These are phyloP conservation scores for Sapajus apella DNA, from an alignment of 2,113 vertebrate genomes.

Conservation along the genomic window DNA sequence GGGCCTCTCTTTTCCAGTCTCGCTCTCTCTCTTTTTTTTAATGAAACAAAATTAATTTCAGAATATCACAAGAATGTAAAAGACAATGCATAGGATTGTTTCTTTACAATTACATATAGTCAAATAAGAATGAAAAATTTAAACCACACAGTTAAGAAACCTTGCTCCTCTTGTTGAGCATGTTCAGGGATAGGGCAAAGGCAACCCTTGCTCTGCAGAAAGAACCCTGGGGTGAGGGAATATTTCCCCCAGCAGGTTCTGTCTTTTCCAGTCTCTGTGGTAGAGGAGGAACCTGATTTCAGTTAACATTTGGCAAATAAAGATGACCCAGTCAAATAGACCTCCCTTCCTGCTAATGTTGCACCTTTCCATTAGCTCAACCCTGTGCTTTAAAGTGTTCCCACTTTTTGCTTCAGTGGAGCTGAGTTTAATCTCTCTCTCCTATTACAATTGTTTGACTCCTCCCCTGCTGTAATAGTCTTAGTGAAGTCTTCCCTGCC, in stretches of 20 bases:
- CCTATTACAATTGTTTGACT: not conserved
- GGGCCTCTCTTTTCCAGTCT: not conserved
- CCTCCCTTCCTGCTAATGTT: rapidly evolving
- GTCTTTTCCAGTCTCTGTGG: not conserved
- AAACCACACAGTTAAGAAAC: conserved; percentile 10
- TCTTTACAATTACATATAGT: conserved; percentile 66
- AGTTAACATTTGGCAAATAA: not conserved
- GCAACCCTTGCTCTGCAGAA: not conserved
- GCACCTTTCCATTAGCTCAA: not conserved
- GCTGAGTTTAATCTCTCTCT: not conserved
- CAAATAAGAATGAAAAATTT: conserved; percentile 50
- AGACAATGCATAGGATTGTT: conserved; percentile 47
- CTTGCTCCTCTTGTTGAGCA: not conserved
- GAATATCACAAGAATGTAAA: conserved; percentile 69
- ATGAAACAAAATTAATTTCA: conserved; percentile 73
- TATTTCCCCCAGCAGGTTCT: not conserved
- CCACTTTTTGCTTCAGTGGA: not conserved
- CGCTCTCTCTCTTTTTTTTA: not conserved
- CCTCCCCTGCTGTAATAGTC: not conserved
- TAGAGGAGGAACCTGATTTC: not conserved
- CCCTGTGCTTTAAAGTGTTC: not conserved
- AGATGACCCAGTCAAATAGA: not conserved
- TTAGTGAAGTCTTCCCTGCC: not conserved
- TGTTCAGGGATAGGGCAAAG: not conserved
- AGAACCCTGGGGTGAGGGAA: not conserved